Conservation (phyloP, 2,888 invertebrate species). For the Charanyca ferruginea region DNA sequence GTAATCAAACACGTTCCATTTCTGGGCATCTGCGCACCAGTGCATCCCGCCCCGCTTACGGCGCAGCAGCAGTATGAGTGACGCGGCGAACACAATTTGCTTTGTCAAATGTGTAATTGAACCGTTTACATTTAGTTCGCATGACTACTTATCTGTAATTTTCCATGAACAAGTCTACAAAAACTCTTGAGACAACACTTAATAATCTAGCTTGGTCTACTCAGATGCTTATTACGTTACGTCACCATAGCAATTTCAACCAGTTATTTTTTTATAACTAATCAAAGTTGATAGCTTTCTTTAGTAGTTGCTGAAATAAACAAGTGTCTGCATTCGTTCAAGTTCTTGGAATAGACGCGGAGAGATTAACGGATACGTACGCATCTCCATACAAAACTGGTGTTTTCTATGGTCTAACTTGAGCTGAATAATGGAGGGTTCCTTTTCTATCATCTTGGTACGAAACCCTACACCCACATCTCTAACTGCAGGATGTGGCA, state of each 20-base stretch:
- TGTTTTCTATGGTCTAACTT: too few relatives aligned
- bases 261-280: too few relatives aligned
- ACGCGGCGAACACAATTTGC: neutral
- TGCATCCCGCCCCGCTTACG: neutral
- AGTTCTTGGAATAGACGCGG: too few relatives aligned
- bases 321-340: too few relatives aligned
- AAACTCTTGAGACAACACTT: neutral
- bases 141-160: neutral
- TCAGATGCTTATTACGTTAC: neutral
- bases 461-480: too few relatives aligned
- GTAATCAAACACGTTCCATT: conserved; percentile 27
- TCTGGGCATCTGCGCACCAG: neutral
- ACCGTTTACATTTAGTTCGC: neutral
- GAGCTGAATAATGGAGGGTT: too few relatives aligned
- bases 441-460: too few relatives aligned
- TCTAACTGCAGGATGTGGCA: too few relatives aligned
- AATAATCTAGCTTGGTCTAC: neutral
- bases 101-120: conserved; percentile 16
- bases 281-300: too few relatives aligned
- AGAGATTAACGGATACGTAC: too few relatives aligned
- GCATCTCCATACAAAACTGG: too few relatives aligned
- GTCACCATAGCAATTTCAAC: neutral
- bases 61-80: neutral
- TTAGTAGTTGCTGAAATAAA: too few relatives aligned
- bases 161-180: neutral